Evolutionary conservation across 2,888 invertebrate genomes (phyloP).

Genomic region (Drosophila anomalipes): DNA sequence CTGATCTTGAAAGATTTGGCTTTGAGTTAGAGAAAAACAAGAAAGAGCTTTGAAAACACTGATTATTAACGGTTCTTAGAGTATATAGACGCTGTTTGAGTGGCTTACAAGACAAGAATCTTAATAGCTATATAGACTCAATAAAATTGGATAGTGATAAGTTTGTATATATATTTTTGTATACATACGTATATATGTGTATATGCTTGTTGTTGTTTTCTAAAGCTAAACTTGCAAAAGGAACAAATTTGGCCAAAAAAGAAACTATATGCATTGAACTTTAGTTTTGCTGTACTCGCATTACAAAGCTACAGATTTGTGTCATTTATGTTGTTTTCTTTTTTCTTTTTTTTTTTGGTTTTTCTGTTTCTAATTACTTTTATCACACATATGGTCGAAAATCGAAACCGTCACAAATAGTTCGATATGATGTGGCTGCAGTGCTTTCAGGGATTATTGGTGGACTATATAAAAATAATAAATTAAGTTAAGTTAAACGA

Average conservation of each 20-base stretch:
- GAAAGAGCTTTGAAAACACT: conserved; percentile 17
- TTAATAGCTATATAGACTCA: conserved; percentile 48
- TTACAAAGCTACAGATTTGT: conserved; percentile 48
- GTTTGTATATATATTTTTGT: conserved; percentile 23
- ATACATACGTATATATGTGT: conserved; percentile 28
- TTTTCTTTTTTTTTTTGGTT: not conserved
- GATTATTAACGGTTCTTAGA: conserved; percentile 19
- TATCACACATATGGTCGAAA: conserved; percentile 78
- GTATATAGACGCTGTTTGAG: conserved; percentile 3
- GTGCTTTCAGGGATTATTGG: conserved; percentile 19
- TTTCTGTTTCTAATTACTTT: conserved; percentile 62
- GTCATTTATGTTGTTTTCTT: conserved; percentile 5
- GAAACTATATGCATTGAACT: conserved; percentile 72
- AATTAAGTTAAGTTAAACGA: conserved; percentile 7
- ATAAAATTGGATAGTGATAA: conserved; percentile 50
- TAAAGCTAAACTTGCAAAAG: conserved; percentile 69
- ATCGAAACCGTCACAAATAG: conserved; percentile 57
- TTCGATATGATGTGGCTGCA: conserved; percentile 53
- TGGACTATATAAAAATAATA: conserved; percentile 10
- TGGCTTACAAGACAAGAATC: conserved; percentile 43
- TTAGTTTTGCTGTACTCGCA: conserved; percentile 48
- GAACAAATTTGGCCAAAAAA: conserved; percentile 74
- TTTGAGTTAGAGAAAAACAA: conserved; percentile 20
- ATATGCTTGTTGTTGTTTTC: conserved; percentile 35
- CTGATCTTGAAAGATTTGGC: conserved; percentile 51